Base-by-base conservation (phyloP, 2,797 vertebrate genomes). In the Liasis olivaceus region DNA sequence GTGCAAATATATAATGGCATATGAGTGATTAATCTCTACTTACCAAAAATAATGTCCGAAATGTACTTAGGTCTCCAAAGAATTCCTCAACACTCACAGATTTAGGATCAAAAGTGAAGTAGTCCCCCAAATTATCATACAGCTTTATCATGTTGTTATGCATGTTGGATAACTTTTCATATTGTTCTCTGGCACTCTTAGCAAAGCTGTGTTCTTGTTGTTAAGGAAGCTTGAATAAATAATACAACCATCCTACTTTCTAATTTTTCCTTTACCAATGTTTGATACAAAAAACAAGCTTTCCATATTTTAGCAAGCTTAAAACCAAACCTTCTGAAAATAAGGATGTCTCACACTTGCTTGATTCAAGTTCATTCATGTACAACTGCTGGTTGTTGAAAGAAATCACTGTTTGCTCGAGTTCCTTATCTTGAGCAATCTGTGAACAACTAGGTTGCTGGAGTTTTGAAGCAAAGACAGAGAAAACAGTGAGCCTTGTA, bases 121-220 rank as follows among this genome's bases (percentile, higher is more conserved):
- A 99, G 89, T 98, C 99, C 94, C 99, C 99, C 81, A 99, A 95
- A 95, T 95, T 98, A 94, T 99, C 99, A 59, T 99, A 99, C 5
- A 99, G 96, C 93, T 99, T 99, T 14, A 98, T 98, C 99, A 99
- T 99, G 97, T 99, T 99, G 97, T 98, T 99, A 97, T 99, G 98
- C 99, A 99, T 99, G 95, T 97, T 99, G 95, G 98, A 98, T 89
- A 99, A 98, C 91, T 99, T 99, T 47, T 99, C 99, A 17, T 98
- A 99, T 92, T 99, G 99, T 89, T 99, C 99, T 89, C 99, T 97
- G 31, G 99, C 97, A 95, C 97, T 97, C 97, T 99, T 99, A 92
- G 98, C 97, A 97, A 99, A 99, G 97, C 98, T 98, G 99, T 99
- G 97, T 51, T 97, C 93, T 92, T 84, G 88, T 87, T 93, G 98